Evolutionary conservation across 2,113 vertebrate genomes (phyloP).

Genomic region (Narcine bancroftii): DNA sequence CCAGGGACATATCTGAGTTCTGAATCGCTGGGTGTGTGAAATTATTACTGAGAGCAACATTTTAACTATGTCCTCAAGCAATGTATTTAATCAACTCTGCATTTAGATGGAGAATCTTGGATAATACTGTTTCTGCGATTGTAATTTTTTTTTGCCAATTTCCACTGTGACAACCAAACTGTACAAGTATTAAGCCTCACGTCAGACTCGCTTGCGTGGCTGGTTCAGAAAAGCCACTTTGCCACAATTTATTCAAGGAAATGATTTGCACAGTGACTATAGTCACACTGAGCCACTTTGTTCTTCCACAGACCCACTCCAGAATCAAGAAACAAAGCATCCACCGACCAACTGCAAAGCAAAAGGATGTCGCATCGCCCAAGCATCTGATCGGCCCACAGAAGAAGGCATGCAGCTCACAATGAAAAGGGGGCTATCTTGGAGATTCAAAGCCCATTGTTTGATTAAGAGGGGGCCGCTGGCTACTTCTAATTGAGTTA

Average conservation of each 20-base stretch:
- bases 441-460: background rate
- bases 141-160: background rate
- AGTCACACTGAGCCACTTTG: slow-evolving; percentile 27
- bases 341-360: background rate
- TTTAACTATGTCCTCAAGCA: background rate
- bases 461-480: slow-evolving; percentile 3
- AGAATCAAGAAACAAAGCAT: slow-evolving; percentile 18
- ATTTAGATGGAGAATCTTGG: background rate
- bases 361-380: slow-evolving; percentile 4
- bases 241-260: background rate
- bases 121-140: background rate
- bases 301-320: background rate
- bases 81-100: background rate
- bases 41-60: background rate
- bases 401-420: background rate
- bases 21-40: background rate
- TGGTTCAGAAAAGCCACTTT: background rate
- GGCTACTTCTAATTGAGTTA: background rate
- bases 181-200: background rate
- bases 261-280: background rate
- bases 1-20: too few species aligned
- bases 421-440: background rate
- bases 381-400: slow-evolving; percentile 30
- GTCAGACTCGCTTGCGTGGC: background rate
- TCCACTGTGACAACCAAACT: background rate